Evolutionary conservation across 2,888 invertebrate species (phyloP).

Genomic region (Mythimna ferrago): DNA sequence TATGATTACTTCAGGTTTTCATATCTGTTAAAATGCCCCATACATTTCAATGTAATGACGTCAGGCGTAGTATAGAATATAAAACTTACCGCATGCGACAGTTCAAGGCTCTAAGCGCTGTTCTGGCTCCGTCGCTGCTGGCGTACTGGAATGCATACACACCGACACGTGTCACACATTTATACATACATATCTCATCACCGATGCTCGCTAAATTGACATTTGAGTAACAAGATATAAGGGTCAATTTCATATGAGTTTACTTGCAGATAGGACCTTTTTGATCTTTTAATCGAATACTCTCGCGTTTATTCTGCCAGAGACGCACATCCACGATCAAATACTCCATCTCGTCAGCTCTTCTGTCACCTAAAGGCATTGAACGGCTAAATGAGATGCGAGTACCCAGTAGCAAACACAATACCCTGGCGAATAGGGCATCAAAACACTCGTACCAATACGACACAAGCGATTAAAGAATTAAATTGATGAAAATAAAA

Average conservation of each 20-base stretch:
- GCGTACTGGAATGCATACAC: slow-evolving; percentile 95
- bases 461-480: no score
- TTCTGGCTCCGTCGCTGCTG: slow-evolving; percentile 97
- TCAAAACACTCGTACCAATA: no score
- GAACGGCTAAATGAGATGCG: no score
- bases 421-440: no score
- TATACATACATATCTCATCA: slow-evolving; percentile 73
- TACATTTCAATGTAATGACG: slow-evolving; percentile 6
- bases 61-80: slow-evolving; percentile 12
- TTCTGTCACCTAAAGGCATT: no score
- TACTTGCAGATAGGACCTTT: background rate
- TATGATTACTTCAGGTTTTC: background rate
- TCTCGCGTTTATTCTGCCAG: no score
- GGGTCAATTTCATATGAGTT: background rate
- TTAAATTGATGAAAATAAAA: background rate
- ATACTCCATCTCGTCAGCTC: no score
- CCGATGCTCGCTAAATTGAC: slow-evolving; percentile 70
- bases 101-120: slow-evolving; percentile 93
- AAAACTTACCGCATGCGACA: slow-evolving; percentile 80
- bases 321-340: no score
- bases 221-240: background rate
- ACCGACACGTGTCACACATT: slow-evolving; percentile 79
- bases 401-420: no score
- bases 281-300: no score
- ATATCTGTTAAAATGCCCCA: slow-evolving; percentile 17